Base-by-base conservation (phyloP, 2,888 invertebrate species). In the Nomada fabriciana region DNA sequence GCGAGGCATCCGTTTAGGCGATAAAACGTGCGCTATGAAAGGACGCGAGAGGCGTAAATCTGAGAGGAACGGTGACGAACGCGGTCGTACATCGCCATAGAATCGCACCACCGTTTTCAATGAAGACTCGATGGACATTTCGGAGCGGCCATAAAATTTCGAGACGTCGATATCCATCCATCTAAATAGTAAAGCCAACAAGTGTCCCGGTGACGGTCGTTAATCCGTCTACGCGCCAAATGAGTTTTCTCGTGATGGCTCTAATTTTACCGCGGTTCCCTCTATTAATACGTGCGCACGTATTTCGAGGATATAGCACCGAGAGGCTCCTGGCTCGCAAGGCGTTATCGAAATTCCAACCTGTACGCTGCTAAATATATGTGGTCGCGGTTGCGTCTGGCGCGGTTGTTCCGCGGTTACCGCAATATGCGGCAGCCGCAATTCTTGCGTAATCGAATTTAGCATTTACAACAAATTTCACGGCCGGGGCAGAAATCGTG, bases 291-390 rank as follows among this genome's bases (percentile, higher is more conserved):
- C 43, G 42, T 13, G 53, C 47, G 50, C 67, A n/a, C 63, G 75
- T 81, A 75, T 75, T 50, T 67, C 65, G 64, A 55, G 60, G 75
- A 65, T 60, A 53, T 50, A 57, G 10, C 57, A n/a, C 1, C 53
- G n/a, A 0, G 42, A 43, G 64, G n/a, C 42, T 67, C 61, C 67
- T 61, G 71, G 77, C 72, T 76, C 53, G 53, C 68, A 25, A 25
- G 25, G 23, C 59, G 63, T 78, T 83, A 82, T 83, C 83, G 78
- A 78, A 72, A 83, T 82, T 83, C 83, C 82, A 57, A 69, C 42
- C 82, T 73, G 68, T 43, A 13, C 63, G 52, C 36, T 47, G 70
- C 77, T 83, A 82, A 82, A 82, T 82, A 83, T 82, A 77, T 61
- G 61, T 61, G 57, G 47, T 60, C 64, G 76, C 64, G 64, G 72